phyloP scores from a whole-genome alignment of 2,888 invertebrate genomes.

The Cremastinae sp. region DNA sequence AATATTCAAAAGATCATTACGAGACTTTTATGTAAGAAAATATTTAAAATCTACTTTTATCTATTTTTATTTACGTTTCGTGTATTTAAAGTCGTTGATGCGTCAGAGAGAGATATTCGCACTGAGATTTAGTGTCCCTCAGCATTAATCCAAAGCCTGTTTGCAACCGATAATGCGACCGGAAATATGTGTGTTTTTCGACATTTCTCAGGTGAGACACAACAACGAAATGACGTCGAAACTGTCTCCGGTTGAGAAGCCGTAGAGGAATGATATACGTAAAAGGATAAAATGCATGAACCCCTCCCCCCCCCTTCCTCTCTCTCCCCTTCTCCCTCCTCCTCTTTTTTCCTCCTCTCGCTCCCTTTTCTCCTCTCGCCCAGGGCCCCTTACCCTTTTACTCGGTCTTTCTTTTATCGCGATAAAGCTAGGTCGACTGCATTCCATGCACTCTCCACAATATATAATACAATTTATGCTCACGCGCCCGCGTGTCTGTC shows the following conservation, averaged over 20 bases:
- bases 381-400: conserved; percentile 38
- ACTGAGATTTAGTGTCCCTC: background rate
- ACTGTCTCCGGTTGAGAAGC: conserved; percentile 42
- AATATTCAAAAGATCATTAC: no score
- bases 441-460: conserved; percentile 53
- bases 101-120: background rate
- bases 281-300: conserved; percentile 54
- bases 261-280: conserved; percentile 55
- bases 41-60: no score
- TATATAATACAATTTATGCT: background rate
- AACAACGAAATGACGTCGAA: conserved; percentile 52
- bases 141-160: conserved; percentile 17
- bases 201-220: conserved; percentile 11
- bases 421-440: conserved; percentile 55
- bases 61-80: no score
- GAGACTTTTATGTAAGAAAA: no score
- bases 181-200: conserved; percentile 43
- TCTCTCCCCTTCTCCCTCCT: no score
- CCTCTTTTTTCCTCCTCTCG: background rate
- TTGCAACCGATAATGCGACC: conserved; percentile 35
- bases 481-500: no score
- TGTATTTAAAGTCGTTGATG: no score
- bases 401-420: conserved; percentile 45
- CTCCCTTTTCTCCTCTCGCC: background rate
- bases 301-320: conserved; percentile 8